Percentiles rank a stretch among this genome's conserved stretches.
Evolutionary conservation across 2,113 vertebrate species (phyloP).

Genomic region (Elgaria multicarinata): DNA sequence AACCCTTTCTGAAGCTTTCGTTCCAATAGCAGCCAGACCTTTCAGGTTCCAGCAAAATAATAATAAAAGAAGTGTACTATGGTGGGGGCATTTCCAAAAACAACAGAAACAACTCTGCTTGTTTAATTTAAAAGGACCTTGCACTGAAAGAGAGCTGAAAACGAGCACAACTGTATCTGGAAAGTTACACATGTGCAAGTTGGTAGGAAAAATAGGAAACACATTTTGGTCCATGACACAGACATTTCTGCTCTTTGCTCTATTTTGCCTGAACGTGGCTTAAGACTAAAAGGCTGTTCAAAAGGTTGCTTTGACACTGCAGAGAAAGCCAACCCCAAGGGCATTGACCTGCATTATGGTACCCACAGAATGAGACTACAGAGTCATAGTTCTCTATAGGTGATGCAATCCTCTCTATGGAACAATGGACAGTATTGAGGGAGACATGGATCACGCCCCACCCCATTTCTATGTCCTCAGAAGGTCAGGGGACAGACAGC

Average conservation of each 20-base stretch:
- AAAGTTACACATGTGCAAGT: neutral
- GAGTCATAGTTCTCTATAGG: neutral
- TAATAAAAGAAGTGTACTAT: slow-evolving; percentile 10
- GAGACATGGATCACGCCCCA: neutral
- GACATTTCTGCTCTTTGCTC: slow-evolving; percentile 29
- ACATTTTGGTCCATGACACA: neutral
- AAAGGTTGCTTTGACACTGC: fast-evolving
- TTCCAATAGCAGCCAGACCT: slow-evolving; percentile 32
- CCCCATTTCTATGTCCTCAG: neutral
- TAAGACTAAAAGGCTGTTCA: slow-evolving; percentile 1
- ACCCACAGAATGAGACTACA: neutral
- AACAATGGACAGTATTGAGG: neutral
- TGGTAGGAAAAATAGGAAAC: neutral
- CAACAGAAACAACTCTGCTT: slow-evolving; percentile 37
- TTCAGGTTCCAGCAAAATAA: slow-evolving; percentile 46
- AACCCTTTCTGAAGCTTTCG: slow-evolving; percentile 59
- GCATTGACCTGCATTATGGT: neutral
- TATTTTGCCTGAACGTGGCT: slow-evolving; percentile 16
- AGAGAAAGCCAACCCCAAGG: slow-evolving; percentile 56
- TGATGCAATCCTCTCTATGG: neutral
- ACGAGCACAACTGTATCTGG: slow-evolving; percentile 6
- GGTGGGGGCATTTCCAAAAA: slow-evolving; percentile 38
- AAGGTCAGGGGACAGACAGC: neutral
- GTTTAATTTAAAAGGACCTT: slow-evolving; percentile 30
- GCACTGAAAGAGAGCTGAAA: slow-evolving; percentile 44